Conservation (phyloP, 2,888 invertebrate genomes). For the Caenorhabditis sp. region DNA sequence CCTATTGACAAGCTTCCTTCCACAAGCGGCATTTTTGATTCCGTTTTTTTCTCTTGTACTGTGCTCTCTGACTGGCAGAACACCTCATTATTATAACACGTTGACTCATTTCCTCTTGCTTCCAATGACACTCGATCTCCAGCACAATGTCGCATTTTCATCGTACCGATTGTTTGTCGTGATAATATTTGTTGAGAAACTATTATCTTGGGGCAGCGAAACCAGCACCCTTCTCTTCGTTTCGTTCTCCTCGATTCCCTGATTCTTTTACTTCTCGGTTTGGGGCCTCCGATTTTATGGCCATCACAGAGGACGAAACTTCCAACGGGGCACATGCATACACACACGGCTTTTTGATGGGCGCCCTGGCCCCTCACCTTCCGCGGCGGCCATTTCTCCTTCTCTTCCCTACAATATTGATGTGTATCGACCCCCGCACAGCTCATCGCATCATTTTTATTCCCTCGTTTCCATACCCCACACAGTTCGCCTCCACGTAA, state of each 20-base stretch:
- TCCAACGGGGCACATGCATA: constrained; percentile 27
- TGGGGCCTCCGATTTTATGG: constrained; percentile 54
- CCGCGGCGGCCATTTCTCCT: constrained; percentile 19
- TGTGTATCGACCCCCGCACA: constrained; percentile 15
- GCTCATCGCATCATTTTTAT: constrained; percentile 29
- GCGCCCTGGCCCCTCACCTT: constrained; percentile 28
- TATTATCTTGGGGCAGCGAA: constrained; percentile 64
- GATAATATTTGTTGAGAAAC: constrained; percentile 70
- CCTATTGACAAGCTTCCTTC: constrained; percentile 1
- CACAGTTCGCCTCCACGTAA: constrained; percentile 25
- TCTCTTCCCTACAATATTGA: constrained; percentile 5
- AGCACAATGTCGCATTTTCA: constrained; percentile 63
- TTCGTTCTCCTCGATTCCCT: constrained; percentile 22
- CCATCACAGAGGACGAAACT: constrained; percentile 44
- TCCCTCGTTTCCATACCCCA: not conserved
- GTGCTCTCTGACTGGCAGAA: not conserved
- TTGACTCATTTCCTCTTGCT: constrained; percentile 51
- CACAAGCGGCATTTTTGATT: not conserved
- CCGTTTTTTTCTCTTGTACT: constrained; percentile 8
- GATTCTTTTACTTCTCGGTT: constrained; percentile 11
- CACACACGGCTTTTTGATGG: constrained; percentile 39
- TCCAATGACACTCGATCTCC: constrained; percentile 63
- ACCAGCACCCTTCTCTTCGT: constrained; percentile 35
- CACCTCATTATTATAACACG: constrained; percentile 37
- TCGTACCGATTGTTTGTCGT: constrained; percentile 67